These are phyloP conservation scores for Parazoanthus atlanticus DNA, from an alignment of 92 coral and sea anemone genomes.

Conservation along the genomic window DNA sequence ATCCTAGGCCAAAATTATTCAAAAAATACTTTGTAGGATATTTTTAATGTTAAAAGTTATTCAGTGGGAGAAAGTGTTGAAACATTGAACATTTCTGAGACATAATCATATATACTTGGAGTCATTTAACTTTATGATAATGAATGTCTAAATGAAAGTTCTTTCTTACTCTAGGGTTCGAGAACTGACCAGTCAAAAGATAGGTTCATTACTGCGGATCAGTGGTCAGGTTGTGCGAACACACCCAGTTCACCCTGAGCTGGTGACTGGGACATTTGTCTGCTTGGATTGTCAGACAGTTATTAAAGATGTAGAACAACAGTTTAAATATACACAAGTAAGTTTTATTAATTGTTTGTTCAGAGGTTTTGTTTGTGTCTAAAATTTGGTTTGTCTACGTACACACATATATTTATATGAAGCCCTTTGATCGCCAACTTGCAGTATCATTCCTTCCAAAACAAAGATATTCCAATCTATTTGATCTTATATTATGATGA, in stretches of 20 bases:
- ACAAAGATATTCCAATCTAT: too few species aligned
- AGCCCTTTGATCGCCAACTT: too few species aligned
- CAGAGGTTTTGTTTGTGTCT: background rate
- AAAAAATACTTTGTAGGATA: too few species aligned
- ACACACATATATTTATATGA: background rate
- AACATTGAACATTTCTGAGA: too few species aligned
- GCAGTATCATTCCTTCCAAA: background rate
- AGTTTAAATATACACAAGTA: conserved; percentile 97
- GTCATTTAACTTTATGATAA: too few species aligned
- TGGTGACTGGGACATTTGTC: conserved; percentile 91
- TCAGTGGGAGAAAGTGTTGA: too few species aligned
- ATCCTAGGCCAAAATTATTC: too few species aligned
- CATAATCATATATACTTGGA: too few species aligned
- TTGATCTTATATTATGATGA: too few species aligned
- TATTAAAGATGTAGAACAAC: conserved; percentile 98
- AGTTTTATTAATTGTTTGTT: background rate
- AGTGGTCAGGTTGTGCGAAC: conserved; percentile 99
- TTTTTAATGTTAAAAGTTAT: too few species aligned
- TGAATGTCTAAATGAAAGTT: background rate
- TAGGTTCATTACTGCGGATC: conserved; percentile 88
- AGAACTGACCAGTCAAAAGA: conserved; percentile 96
- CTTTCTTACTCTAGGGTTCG: conserved; percentile 71
- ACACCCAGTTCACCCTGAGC: conserved; percentile 97
- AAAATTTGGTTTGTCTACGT: background rate
- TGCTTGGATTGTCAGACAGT: conserved; percentile 98